phyloP scores from a whole-genome alignment of 2,797 vertebrate genomes.

The Lepilemur ruficaudatus region DNA sequence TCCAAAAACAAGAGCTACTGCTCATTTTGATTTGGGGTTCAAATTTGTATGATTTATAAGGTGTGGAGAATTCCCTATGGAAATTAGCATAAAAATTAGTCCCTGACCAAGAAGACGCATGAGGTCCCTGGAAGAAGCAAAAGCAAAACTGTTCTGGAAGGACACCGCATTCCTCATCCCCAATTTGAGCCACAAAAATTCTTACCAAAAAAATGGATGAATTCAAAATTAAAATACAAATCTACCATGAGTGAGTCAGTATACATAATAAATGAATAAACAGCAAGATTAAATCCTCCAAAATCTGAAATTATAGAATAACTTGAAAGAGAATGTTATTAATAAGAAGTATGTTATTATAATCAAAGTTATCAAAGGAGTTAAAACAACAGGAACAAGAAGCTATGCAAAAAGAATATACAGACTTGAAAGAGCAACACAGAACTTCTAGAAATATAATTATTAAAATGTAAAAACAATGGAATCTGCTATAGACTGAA shows the following conservation, averaged over 20 bases:
- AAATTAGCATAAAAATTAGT: background rate
- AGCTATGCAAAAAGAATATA: background rate
- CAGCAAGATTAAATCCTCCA: background rate
- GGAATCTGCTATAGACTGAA: background rate
- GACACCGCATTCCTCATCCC: background rate
- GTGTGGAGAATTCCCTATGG: background rate
- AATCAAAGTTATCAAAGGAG: background rate
- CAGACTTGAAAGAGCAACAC: background rate
- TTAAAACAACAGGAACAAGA: background rate
- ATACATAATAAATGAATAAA: background rate
- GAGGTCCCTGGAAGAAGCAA: background rate
- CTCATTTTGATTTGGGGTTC: background rate
- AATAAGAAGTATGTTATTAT: background rate
- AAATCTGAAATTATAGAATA: background rate
- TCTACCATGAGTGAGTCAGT: background rate
- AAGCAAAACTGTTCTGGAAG: constrained; percentile 14
- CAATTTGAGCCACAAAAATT: background rate
- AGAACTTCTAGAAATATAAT: background rate
- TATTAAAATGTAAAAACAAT: background rate
- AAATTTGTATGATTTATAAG: background rate
- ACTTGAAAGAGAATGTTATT: background rate
- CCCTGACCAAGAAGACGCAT: background rate
- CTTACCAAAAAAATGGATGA: background rate
- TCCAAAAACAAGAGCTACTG: background rate
- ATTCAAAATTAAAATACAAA: constrained; percentile 32